Conservation (phyloP, 2,797 vertebrate genomes). For the Semotilus atromaculatus region DNA sequence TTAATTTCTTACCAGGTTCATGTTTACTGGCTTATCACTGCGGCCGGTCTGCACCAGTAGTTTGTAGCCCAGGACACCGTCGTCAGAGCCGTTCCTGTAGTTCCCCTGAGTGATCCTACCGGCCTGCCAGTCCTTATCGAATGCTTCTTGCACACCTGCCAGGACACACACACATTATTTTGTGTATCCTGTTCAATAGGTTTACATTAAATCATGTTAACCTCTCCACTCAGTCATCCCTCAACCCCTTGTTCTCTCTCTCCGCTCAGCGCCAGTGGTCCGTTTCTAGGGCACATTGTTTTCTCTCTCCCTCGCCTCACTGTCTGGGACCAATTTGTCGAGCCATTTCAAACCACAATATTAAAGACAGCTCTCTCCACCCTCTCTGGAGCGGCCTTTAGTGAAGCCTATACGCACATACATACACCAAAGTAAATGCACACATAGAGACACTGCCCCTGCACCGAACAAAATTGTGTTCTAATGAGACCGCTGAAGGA, state of each 20-base stretch:
- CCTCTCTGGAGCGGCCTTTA: conserved; percentile 38
- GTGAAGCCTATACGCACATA: conserved; percentile 53
- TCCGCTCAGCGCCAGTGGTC: conserved; percentile 73
- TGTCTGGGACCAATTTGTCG: conserved; percentile 84
- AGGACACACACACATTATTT: conserved; percentile 29
- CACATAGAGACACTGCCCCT: conserved; percentile 27
- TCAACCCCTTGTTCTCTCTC: conserved; percentile 57
- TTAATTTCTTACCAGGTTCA: conserved; percentile 83
- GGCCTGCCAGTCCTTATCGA: conserved; percentile 93
- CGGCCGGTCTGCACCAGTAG: conserved; percentile 95
- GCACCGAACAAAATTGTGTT: conserved; percentile 51
- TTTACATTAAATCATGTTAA: conserved; percentile 15
- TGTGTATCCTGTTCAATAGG: neutral
- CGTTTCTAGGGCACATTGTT: conserved; percentile 79
- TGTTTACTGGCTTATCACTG: conserved; percentile 90
- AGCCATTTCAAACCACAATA: conserved; percentile 77
- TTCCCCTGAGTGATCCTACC: conserved; percentile 88
- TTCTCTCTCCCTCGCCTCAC: conserved; percentile 76
- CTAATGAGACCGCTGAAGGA: conserved; percentile 1
- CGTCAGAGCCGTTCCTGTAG: conserved; percentile 94
- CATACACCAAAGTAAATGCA: conserved; percentile 26
- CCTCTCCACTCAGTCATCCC: conserved; percentile 56
- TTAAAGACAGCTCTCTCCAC: conserved; percentile 71
- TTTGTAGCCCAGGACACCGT: conserved; percentile 94
- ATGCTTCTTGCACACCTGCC: conserved; percentile 92